These are phyloP conservation scores for Ganaspis brasiliensis DNA, from an alignment of 2,888 invertebrate species.

Conservation along the genomic window DNA sequence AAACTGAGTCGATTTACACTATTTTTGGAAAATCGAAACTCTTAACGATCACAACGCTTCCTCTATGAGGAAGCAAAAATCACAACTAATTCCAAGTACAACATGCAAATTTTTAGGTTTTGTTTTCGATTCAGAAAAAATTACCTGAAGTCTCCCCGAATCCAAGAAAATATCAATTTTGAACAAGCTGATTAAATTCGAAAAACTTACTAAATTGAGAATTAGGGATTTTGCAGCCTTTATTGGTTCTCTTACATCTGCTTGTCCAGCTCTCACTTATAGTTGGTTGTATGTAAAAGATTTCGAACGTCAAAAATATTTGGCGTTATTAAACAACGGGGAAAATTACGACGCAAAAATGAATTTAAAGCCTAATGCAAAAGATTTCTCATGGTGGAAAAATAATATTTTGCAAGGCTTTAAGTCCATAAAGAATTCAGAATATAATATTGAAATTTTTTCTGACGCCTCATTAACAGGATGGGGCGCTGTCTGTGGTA, in stretches of 20 bases:
- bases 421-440: too few species aligned
- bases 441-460: too few species aligned
- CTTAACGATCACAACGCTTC: too few species aligned
- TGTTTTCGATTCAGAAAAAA: slow-evolving; percentile 23
- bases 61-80: too few species aligned
- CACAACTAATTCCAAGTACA: slow-evolving; percentile 23
- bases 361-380: neutral
- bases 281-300: slow-evolving; percentile 35
- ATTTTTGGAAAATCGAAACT: too few species aligned
- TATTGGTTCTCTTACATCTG: slow-evolving; percentile 29
- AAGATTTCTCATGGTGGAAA: too few species aligned
- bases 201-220: slow-evolving; percentile 28
- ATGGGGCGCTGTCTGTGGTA: too few species aligned
- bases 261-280: slow-evolving; percentile 21
- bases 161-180: slow-evolving; percentile 32
- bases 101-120: slow-evolving; percentile 46
- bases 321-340: slow-evolving; percentile 26
- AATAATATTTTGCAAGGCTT: too few species aligned
- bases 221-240: slow-evolving; percentile 43
- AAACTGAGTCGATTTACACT: too few species aligned
- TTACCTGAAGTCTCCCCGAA: slow-evolving; percentile 37
- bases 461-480: too few species aligned
- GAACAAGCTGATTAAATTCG: slow-evolving; percentile 39
- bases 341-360: slow-evolving; percentile 32
- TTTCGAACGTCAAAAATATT: slow-evolving; percentile 36